Evolutionary conservation across 1,140 invertebrate genomes (phyloP).

Genomic region (Probaryconus sp.): DNA sequence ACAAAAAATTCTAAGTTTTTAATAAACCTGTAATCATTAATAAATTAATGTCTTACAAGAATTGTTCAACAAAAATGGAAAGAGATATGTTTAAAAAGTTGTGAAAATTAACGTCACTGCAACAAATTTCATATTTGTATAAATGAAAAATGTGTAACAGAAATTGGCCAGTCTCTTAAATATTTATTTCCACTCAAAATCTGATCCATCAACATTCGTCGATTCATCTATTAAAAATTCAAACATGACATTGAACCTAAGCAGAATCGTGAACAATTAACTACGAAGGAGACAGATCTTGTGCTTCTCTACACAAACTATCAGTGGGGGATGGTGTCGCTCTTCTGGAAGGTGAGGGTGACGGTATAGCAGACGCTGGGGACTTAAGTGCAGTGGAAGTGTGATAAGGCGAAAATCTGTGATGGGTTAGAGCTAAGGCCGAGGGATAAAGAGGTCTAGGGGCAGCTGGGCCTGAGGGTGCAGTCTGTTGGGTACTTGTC

Average conservation of each 20-base stretch:
- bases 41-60: too few species aligned
- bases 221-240: too few species aligned
- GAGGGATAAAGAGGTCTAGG: slow-evolving; percentile 77
- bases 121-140: too few species aligned
- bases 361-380: slow-evolving; percentile 63
- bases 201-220: too few species aligned
- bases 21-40: too few species aligned
- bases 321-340: slow-evolving; percentile 75
- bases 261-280: slow-evolving; percentile 54
- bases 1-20: too few species aligned
- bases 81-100: too few species aligned
- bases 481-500: slow-evolving; percentile 66
- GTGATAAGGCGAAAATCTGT: slow-evolving; percentile 78
- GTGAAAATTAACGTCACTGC: too few species aligned
- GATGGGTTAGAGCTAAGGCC: slow-evolving; percentile 71
- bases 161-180: too few species aligned
- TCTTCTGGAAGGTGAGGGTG: slow-evolving; percentile 72
- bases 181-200: too few species aligned
- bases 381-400: slow-evolving; percentile 67
- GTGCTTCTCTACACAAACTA: slow-evolving; percentile 73
- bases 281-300: slow-evolving; percentile 76
- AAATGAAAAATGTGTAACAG: too few species aligned
- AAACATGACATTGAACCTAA: slow-evolving; percentile 15
- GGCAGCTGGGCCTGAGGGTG: slow-evolving; percentile 70
- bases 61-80: too few species aligned